Base-by-base conservation (phyloP, 2,113 vertebrate genomes). In the Lipophrys pholis region DNA sequence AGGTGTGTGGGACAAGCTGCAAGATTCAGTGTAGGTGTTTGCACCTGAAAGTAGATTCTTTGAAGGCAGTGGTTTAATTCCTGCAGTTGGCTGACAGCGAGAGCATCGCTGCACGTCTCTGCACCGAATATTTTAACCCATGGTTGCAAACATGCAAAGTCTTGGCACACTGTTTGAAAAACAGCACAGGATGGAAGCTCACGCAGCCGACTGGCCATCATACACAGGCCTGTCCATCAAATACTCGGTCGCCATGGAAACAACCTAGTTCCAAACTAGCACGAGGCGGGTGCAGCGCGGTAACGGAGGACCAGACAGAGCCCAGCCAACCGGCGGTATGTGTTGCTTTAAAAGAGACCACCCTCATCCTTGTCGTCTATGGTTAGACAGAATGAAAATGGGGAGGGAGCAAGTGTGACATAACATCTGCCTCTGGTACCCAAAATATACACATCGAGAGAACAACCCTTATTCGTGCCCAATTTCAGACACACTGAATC, bases 191-290 rank as follows among this genome's bases (percentile, higher is more conserved):
- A 55, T 69, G 76, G 69, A 74, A 71, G 65, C 80, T 74, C 78
- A 78, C 67, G 66, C 74, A 51, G 85, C 70, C 60, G 83, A 84
- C 84, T 72, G 82, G 76, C 83, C 81, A 82, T 87, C 84, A 79
- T 75, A 82, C 84, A 78, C 75, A 70, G 79, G 81, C 79, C 84
- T 92, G 91, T 93, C 93, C 85, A 73, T 94, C 93, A 94, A 86
- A 87, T 85, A 76, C 80, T 76, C 54, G 68, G 91, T 95, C 54
- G 63, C 87, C 92, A 94, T 94, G 90, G 94, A 88, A 94, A 95
- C 94, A 94, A 94, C 94, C 93, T 91, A 94, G 89, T 94, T 95
- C 87, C 81, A 73, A 83, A 86, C 67, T 80, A 80, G 86, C 67
- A 67, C 78, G 62, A 77, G 87, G 89, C 79, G 77, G 76, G 69